Evolutionary conservation across 2,888 invertebrate genomes (phyloP).

Genomic region (Ennomos fuscantarius): DNA sequence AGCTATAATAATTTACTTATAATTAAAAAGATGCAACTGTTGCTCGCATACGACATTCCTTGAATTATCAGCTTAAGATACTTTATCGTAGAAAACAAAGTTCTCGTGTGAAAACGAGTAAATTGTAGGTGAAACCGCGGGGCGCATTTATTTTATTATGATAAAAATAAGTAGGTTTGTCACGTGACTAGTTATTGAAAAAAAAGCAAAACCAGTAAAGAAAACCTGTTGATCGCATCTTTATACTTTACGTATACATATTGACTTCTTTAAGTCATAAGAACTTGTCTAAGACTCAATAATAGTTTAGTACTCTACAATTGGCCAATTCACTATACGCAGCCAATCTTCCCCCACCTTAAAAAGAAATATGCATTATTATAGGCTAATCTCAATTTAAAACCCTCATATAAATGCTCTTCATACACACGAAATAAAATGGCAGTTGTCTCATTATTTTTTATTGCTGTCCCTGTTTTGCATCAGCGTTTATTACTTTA

Average conservation of each 20-base stretch:
- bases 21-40: too few relatives aligned
- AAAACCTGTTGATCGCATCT: not conserved
- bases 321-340: not conserved
- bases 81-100: too few relatives aligned
- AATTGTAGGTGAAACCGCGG: too few relatives aligned
- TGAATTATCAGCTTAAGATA: too few relatives aligned
- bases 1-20: too few relatives aligned
- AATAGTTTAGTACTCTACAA: not conserved
- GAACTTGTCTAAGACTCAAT: not conserved
- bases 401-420: not conserved
- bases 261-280: not conserved
- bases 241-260: too few relatives aligned
- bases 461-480: slow-evolving; percentile 36
- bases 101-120: too few relatives aligned
- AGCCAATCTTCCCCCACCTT: not conserved
- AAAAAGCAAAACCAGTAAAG: not conserved
- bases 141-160: too few relatives aligned
- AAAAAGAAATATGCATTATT: slow-evolving; percentile 1
- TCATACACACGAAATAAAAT: slow-evolving; percentile 18
- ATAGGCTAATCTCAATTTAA: not conserved
- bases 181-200: too few relatives aligned
- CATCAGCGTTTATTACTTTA: too few relatives aligned
- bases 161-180: too few relatives aligned
- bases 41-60: too few relatives aligned
- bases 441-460: slow-evolving; percentile 32